Conservation (phyloP, 2,113 vertebrate species). For the Fregetta grallaria region DNA sequence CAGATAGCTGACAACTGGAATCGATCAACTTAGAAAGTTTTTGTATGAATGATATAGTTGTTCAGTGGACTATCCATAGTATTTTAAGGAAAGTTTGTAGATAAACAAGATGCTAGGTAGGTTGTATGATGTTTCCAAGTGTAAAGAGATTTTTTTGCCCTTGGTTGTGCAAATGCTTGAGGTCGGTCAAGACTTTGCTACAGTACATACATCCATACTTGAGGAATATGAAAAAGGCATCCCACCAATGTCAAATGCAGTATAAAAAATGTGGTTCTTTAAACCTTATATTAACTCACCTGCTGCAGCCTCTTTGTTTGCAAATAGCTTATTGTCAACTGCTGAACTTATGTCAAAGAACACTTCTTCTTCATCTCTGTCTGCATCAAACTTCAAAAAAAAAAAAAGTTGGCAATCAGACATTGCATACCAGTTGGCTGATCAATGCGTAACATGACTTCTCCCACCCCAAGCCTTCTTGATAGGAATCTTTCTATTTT, state of each 20-base stretch:
- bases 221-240: neutral
- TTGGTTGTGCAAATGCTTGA: neutral
- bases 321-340: conserved; percentile 92
- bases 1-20: neutral
- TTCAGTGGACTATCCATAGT: neutral
- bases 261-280: neutral
- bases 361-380: conserved; percentile 93
- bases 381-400: conserved; percentile 86
- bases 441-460: neutral
- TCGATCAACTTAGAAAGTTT: fast-evolving
- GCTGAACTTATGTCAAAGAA: conserved; percentile 92
- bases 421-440: neutral
- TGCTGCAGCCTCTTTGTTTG: conserved; percentile 83
- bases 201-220: neutral
- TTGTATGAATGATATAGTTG: neutral
- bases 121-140: neutral
- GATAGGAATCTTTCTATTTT: neutral
- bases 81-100: neutral
- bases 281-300: conserved; percentile 75
- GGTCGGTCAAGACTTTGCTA: neutral
- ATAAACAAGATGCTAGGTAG: neutral
- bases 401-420: neutral
- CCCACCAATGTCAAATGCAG: neutral
- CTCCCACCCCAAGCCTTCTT: neutral
- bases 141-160: neutral